Base-by-base conservation (phyloP, 2,113 vertebrate species). In the Campylomormyrus tamandua region DNA sequence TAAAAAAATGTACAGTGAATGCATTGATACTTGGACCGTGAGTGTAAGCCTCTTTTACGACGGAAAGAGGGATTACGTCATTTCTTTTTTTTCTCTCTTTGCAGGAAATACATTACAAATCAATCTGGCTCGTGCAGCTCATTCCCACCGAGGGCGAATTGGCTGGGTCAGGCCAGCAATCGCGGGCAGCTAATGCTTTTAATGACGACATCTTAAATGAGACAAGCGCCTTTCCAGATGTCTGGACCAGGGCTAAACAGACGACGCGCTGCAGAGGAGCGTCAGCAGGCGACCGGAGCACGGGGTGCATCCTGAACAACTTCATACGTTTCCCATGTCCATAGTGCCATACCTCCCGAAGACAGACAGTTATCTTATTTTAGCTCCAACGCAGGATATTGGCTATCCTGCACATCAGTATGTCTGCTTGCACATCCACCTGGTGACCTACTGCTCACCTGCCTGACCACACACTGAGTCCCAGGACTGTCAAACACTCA, bases 21-120 rank as follows among this genome's bases (percentile, higher is more conserved):
- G 49, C 31, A 56, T 39, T 35, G 15, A 53, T 35, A 52, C 49
- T 87, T 87, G 39, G 39, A 42, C 39, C 39, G 0, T 42, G 50
- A 35, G 13, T 39, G 80, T 35, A n/a, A 50, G 74, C 31, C 9
- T 39, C 35, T 80, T 83, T 84, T 50, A 89, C 39, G 21, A 83
- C 46, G 88, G 88, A 80, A 53, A 83, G 70, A 80, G 49, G 88
- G 31, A 89, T 83, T 48, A 89, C 74, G 35, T 89, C 70, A 89
- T 83, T 27, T 56, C 53, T 56, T 66, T 2, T 1, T 66, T 66
- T 70, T 11, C 27, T 39, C 10, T 56, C 52, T 89, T 45, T 49
- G 83, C 46, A 89, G 74, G 74, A 80, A 83, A 89, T 39, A 53
- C 31, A 83, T 83, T 83, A 83, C 70, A 56, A 56, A 83, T 89